phyloP scores from a whole-genome alignment of 2,797 vertebrate genomes.

The Toxotes lorentzi region DNA sequence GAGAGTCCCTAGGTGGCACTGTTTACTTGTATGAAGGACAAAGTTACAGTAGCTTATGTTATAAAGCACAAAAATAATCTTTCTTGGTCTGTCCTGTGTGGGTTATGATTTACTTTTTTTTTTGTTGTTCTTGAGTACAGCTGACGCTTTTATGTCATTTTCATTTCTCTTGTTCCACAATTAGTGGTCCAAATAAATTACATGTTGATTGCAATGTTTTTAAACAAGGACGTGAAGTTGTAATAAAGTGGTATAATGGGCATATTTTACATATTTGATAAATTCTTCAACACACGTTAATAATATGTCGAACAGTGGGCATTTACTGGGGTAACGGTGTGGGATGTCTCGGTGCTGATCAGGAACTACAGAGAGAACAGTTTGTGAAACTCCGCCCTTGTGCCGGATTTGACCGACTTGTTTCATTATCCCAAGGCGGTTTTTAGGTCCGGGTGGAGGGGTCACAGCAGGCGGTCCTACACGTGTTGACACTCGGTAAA shows the following conservation, averaged over 20 bases:
- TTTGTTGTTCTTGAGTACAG: conserved; percentile 32
- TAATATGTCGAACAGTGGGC: too few species aligned
- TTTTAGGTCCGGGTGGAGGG: conserved; percentile 57
- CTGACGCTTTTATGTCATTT: conserved; percentile 4
- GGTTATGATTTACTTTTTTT: not conserved
- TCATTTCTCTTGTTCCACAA: not conserved
- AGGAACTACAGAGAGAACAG: not conserved
- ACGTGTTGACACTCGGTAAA: conserved; percentile 58
- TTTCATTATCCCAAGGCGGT: conserved; percentile 9
- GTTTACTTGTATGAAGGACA: conserved; percentile 34
- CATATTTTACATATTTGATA: conserved; percentile 21
- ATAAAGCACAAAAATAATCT: conserved; percentile 12
- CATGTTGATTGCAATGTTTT: not conserved
- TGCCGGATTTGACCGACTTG: conserved; percentile 7
- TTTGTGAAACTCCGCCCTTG: conserved; percentile 66
- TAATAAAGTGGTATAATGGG: not conserved
- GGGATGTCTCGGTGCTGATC: not conserved
- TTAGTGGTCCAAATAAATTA: conserved; percentile 13
- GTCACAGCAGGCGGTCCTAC: conserved; percentile 28
- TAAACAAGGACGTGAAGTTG: not conserved
- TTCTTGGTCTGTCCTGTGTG: not conserved
- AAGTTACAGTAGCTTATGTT: conserved; percentile 10
- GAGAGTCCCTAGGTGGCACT: conserved; percentile 63
- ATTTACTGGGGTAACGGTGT: too few species aligned
- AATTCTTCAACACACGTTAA: too few species aligned